Evolutionary conservation across 2,888 invertebrate genomes (phyloP).

Genomic region (Metalampra italica): DNA sequence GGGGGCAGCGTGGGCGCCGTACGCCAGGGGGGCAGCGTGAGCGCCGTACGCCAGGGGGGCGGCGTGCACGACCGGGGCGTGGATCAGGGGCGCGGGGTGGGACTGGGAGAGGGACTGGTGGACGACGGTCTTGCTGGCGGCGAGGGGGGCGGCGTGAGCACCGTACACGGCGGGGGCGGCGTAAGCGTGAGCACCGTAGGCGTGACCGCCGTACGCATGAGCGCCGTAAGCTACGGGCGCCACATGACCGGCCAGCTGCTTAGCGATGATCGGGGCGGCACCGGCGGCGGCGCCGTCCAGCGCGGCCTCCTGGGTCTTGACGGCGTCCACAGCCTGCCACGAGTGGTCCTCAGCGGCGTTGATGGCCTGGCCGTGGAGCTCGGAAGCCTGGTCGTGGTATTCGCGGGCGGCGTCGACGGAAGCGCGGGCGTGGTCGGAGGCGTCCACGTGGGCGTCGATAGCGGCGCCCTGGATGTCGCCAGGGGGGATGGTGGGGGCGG

Average conservation of each 20-base stretch:
- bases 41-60: conserved; percentile 31
- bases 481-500: conserved; percentile 40
- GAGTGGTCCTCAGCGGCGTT: conserved; percentile 72
- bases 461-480: conserved; percentile 30
- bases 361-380: conserved; percentile 63
- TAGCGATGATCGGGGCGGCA: conserved; percentile 63
- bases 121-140: conserved; percentile 48
- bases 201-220: conserved; percentile 24
- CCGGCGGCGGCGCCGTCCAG: conserved; percentile 70
- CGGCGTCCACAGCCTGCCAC: conserved; percentile 69
- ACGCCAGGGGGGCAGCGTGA: conserved; percentile 36
- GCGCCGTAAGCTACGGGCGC: conserved; percentile 27
- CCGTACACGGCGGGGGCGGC: conserved; percentile 13
- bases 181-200: conserved; percentile 20
- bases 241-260: conserved; percentile 59
- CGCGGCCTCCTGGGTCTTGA: conserved; percentile 63
- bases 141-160: conserved; percentile 24
- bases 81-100: conserved; percentile 54
- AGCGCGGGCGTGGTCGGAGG: conserved; percentile 67
- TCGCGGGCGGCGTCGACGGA: conserved; percentile 63
- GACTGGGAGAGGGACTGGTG: conserved; percentile 59
- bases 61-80: conserved; percentile 35
- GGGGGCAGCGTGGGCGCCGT: conserved; percentile 25
- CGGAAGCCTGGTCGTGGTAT: conserved; percentile 67
- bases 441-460: conserved; percentile 62